Conservation (phyloP, 2,888 invertebrate genomes). For the Bombyx huttoni region DNA sequence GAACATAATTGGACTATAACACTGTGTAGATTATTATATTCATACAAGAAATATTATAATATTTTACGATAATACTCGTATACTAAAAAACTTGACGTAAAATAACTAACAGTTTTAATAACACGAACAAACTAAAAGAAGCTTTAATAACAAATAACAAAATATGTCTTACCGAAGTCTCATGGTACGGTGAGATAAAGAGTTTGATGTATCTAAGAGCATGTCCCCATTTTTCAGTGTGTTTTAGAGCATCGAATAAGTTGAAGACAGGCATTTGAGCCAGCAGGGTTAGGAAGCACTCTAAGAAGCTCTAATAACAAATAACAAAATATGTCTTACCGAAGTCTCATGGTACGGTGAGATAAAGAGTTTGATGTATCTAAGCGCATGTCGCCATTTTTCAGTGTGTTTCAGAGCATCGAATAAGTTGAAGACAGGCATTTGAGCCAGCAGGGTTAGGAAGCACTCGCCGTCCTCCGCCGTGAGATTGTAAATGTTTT, state of each 20-base stretch:
- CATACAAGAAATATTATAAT: too few relatives aligned
- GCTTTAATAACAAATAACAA: too few relatives aligned
- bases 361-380: constrained; percentile 75
- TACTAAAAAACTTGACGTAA: too few relatives aligned
- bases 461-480: constrained; percentile 77
- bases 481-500: constrained; percentile 74
- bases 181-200: constrained; percentile 78
- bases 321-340: neutral
- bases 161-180: constrained; percentile 15
- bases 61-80: too few relatives aligned
- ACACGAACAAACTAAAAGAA: too few relatives aligned
- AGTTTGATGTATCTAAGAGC: constrained; percentile 77
- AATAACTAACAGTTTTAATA: too few relatives aligned
- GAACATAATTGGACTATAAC: too few relatives aligned
- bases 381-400: constrained; percentile 76
- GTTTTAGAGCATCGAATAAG: constrained; percentile 74
- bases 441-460: constrained; percentile 76
- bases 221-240: constrained; percentile 62
- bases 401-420: constrained; percentile 56
- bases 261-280: constrained; percentile 78
- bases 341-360: constrained; percentile 74
- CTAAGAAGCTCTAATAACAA: constrained; percentile 15
- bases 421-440: constrained; percentile 79
- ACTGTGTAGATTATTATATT: too few relatives aligned
- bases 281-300: constrained; percentile 77